These are phyloP conservation scores for Alcis repandata DNA, from an alignment of 2,888 invertebrate species.

Conservation along the genomic window DNA sequence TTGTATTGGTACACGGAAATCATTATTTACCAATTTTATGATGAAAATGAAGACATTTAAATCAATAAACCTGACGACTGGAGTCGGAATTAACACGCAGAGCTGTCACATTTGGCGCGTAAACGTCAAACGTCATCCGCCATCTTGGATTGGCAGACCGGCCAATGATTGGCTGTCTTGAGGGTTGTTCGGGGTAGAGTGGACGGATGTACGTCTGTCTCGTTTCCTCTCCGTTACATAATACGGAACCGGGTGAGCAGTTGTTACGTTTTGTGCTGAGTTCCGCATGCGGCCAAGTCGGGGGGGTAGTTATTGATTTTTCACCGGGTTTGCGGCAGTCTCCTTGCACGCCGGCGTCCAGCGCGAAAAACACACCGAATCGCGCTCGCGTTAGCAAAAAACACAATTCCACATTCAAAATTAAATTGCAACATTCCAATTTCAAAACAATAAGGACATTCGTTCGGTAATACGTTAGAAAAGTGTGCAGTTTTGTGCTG, in stretches of 20 bases:
- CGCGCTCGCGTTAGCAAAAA: slow-evolving; percentile 78
- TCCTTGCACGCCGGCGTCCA: slow-evolving; percentile 79
- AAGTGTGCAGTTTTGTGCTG: slow-evolving; percentile 74
- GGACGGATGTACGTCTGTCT: slow-evolving; percentile 64
- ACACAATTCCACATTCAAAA: slow-evolving; percentile 64
- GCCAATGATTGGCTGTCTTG: slow-evolving; percentile 70
- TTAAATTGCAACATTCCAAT: slow-evolving; percentile 53
- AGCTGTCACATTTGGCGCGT: slow-evolving; percentile 83
- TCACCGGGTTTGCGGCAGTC: slow-evolving; percentile 83
- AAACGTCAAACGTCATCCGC: slow-evolving; percentile 82
- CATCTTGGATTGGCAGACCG: slow-evolving; percentile 74
- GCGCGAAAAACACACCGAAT: slow-evolving; percentile 79
- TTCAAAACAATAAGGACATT: slow-evolving; percentile 47
- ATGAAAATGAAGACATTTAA: slow-evolving; percentile 70
- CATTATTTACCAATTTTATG: slow-evolving; percentile 58
- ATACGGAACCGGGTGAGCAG: slow-evolving; percentile 84
- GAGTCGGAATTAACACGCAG: slow-evolving; percentile 66
- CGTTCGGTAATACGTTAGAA: slow-evolving; percentile 53
- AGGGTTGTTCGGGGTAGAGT: slow-evolving; percentile 69
- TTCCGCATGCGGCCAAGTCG: slow-evolving; percentile 81
- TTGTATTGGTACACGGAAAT: slow-evolving; percentile 41
- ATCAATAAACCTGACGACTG: slow-evolving; percentile 70
- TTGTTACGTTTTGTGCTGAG: slow-evolving; percentile 70
- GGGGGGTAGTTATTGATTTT: slow-evolving; percentile 84
- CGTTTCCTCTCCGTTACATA: slow-evolving; percentile 75